Conservation (phyloP, 1,140 invertebrate species). For the Triops longicaudatus region DNA sequence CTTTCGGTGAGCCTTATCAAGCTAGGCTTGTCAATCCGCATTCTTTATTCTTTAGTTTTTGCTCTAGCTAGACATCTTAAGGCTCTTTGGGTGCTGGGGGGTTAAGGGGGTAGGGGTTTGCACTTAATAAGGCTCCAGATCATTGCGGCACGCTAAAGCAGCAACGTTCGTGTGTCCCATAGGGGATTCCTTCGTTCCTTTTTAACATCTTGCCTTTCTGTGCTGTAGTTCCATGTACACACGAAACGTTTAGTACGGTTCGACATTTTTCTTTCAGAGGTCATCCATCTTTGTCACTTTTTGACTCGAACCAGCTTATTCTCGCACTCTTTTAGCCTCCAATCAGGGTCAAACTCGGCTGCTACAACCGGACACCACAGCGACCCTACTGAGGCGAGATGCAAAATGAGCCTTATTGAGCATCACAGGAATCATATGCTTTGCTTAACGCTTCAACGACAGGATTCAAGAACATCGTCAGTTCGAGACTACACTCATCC, state of each 20-base stretch:
- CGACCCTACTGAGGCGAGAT: no score
- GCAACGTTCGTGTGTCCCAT: neutral
- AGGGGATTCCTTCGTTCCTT: no score
- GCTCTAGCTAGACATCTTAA: neutral
- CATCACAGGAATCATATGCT: no score
- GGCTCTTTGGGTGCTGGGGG: neutral
- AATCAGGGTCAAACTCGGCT: neutral
- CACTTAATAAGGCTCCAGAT: neutral
- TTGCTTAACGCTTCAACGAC: no score
- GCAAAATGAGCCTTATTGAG: no score
- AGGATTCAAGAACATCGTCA: no score
- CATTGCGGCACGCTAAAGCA: neutral
- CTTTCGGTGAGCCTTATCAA: neutral
- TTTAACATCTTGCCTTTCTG: no score
- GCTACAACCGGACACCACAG: neutral
- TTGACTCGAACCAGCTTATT: neutral
- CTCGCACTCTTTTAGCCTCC: neutral
- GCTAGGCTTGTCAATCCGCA: neutral
- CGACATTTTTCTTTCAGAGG: neutral
- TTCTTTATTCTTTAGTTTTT: neutral
- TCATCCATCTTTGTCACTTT: constrained; percentile 6
- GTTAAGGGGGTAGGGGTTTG: no score
- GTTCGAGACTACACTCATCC: no score
- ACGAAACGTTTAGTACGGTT: neutral
- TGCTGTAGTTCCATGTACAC: neutral